A percentile compares a stretch with the other conserved stretches of the same genome.
Evolutionary conservation across 2,797 vertebrate genomes (phyloP).

Genomic region (Amazonetta brasiliensis): DNA sequence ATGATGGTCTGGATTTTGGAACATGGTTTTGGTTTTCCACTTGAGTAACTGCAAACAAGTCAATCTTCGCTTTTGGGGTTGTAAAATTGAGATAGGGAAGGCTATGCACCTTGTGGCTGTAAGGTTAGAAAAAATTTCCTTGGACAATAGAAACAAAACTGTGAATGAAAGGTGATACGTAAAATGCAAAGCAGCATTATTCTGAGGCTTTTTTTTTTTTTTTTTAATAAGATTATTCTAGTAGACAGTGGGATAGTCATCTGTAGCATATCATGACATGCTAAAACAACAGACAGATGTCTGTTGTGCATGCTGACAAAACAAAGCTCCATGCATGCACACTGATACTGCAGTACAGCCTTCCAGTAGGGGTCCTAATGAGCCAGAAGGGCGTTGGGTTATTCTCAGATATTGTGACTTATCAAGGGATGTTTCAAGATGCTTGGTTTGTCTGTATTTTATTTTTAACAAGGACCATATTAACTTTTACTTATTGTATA

Average conservation of each 20-base stretch:
- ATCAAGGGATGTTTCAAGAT: background rate
- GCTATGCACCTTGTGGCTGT: background rate
- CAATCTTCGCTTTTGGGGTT: background rate
- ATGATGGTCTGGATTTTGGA: constrained; percentile 41
- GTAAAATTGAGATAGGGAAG: background rate
- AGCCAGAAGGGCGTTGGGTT: background rate
- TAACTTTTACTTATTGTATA: background rate
- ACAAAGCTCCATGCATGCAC: accelerated
- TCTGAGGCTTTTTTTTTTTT: background rate
- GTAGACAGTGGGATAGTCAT: background rate
- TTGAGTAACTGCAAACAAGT: constrained; percentile 35
- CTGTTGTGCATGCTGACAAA: background rate
- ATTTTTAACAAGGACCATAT: background rate
- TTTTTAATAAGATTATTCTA: background rate
- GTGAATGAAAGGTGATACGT: background rate
- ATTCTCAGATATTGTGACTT: background rate
- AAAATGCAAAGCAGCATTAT: background rate
- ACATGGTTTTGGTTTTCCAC: constrained; percentile 15
- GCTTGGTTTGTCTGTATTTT: no score
- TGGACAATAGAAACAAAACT: background rate
- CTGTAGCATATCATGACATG: background rate
- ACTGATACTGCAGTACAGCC: background rate
- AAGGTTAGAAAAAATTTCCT: background rate
- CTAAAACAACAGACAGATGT: background rate
- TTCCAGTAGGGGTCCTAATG: background rate